Percentiles rank a stretch among this genome's conserved stretches.
Evolutionary conservation across 2,888 invertebrate species (phyloP).

Genomic region (Thelaira solivaga): DNA sequence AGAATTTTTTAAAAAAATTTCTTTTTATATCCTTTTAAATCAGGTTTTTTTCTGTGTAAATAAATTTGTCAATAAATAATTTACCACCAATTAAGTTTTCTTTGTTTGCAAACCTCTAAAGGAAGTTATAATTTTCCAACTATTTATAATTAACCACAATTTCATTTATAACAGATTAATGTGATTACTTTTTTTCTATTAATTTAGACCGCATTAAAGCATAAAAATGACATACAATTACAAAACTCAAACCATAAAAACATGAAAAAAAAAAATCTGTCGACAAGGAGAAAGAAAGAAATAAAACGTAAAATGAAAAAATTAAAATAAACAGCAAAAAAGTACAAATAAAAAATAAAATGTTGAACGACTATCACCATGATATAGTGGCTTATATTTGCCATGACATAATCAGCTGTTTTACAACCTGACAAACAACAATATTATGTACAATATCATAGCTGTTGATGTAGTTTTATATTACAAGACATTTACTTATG

Average conservation of each 20-base stretch:
- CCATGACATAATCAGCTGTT: slow-evolving; percentile 72
- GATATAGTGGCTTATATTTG: slow-evolving; percentile 51
- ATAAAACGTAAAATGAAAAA: background rate
- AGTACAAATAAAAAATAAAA: background rate
- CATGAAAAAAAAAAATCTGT: slow-evolving; percentile 2
- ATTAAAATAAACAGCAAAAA: background rate
- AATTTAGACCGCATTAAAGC: slow-evolving; percentile 36
- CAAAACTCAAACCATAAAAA: slow-evolving; percentile 15
- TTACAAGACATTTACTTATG: slow-evolving; percentile 5
- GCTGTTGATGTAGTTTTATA: slow-evolving; percentile 1
- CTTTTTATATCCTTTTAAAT: no score
- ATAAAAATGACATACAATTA: slow-evolving; percentile 47
- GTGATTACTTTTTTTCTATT: slow-evolving; percentile 19
- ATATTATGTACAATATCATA: background rate
- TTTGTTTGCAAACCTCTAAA: background rate
- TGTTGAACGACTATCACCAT: slow-evolving; percentile 13
- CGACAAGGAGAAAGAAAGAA: background rate
- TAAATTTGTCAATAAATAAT: background rate
- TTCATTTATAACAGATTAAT: slow-evolving; percentile 40
- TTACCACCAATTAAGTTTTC: background rate
- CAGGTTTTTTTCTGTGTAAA: background rate
- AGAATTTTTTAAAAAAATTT: no score
- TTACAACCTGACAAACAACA: slow-evolving; percentile 54
- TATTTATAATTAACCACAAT: slow-evolving; percentile 43
- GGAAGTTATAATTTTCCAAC: slow-evolving; percentile 19